Percentiles rank a stretch among this genome's conserved stretches.
These are phyloP conservation scores for Liasis olivaceus DNA, from an alignment of 2,797 vertebrate genomes.

Conservation along the genomic window DNA sequence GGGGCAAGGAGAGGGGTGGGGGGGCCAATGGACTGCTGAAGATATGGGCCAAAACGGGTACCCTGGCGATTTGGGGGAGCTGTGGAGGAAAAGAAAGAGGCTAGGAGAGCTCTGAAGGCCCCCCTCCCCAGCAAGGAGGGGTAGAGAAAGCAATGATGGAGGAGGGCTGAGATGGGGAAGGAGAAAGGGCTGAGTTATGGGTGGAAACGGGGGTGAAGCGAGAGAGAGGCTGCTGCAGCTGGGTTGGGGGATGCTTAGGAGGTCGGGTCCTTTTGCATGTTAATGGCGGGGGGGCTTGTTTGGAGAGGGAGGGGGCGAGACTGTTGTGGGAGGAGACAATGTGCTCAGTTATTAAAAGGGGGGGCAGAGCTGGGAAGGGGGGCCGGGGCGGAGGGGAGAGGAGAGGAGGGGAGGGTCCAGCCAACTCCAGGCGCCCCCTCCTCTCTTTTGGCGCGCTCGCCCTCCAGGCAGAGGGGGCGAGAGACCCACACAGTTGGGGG, in stretches of 20 bases:
- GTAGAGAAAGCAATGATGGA: background rate
- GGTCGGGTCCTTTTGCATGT: slow-evolving; percentile 54
- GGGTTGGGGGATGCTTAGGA: background rate
- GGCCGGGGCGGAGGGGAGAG: slow-evolving; percentile 33
- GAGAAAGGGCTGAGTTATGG: background rate
- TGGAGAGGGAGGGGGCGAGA: background rate
- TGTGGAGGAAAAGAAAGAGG: background rate
- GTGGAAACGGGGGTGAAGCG: background rate
- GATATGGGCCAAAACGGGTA: background rate
- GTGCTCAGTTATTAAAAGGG: slow-evolving; percentile 19
- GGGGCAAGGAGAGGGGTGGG: background rate
- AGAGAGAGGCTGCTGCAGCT: background rate
- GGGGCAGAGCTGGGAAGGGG: background rate
- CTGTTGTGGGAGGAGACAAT: slow-evolving; percentile 17
- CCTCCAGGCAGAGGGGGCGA: background rate
- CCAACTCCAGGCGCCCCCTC: background rate
- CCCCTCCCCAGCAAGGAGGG: background rate
- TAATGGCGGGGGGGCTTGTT: slow-evolving; percentile 1
- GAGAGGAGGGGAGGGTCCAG: background rate
- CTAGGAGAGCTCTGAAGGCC: background rate
- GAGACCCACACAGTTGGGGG: background rate
- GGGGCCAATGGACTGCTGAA: background rate
- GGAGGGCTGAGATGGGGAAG: too few species aligned
- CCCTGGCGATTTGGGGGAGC: too few species aligned
- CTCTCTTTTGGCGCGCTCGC: background rate